phyloP scores from a whole-genome alignment of 2,797 vertebrate species.

The Delichon dasypus region DNA sequence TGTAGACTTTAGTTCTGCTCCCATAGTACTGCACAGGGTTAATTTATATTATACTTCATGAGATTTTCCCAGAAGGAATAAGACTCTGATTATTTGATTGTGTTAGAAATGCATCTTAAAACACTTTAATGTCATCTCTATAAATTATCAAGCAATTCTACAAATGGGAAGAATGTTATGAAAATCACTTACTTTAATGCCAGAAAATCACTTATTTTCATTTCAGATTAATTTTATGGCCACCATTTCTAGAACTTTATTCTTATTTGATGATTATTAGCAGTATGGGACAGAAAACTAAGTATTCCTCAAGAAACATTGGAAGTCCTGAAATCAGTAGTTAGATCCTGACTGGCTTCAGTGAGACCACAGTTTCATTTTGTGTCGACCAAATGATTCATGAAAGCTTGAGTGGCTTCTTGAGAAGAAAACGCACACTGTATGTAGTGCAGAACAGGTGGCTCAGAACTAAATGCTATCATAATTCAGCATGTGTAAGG shows the following conservation, averaged over 20 bases:
- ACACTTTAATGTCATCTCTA: neutral
- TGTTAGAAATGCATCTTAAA: slow-evolving; percentile 2
- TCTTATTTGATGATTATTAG: neutral
- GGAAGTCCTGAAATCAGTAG: neutral
- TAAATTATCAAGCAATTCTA: neutral
- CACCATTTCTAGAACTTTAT: neutral
- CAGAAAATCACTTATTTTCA: neutral
- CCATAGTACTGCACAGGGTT: slow-evolving; percentile 1
- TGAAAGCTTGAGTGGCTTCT: neutral
- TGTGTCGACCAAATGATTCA: neutral
- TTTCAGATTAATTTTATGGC: neutral
- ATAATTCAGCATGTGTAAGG: neutral
- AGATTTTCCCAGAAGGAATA: neutral
- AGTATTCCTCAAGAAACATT: neutral
- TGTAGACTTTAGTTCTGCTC: neutral
- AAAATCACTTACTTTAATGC: neutral
- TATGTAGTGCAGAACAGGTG: neutral
- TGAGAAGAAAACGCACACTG: neutral
- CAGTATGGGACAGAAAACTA: neutral
- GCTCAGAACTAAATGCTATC: neutral
- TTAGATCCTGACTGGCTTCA: neutral
- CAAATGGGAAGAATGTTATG: neutral
- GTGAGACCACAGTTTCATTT: neutral
- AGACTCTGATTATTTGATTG: neutral
- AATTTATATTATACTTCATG: neutral